Conservation (phyloP, 2,888 invertebrate genomes). For the Altica lythri region DNA sequence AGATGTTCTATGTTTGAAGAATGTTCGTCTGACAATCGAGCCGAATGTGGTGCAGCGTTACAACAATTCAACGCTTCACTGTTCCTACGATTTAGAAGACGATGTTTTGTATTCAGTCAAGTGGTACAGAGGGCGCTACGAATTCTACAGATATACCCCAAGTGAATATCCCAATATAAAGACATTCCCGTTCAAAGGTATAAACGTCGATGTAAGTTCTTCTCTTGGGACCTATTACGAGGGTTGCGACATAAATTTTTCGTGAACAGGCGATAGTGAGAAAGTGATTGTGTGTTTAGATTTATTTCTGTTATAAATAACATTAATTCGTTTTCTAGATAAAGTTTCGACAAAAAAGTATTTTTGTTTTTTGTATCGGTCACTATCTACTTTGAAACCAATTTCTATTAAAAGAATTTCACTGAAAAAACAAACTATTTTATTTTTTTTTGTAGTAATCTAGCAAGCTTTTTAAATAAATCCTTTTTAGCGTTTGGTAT, state of each 20-base stretch:
- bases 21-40: conserved; percentile 72
- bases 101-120: conserved; percentile 78
- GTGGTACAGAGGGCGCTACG: conserved; percentile 83
- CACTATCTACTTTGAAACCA: not conserved
- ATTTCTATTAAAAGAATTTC: no score
- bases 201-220: conserved; percentile 78
- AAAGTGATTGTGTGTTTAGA: not conserved
- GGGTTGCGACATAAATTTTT: not conserved
- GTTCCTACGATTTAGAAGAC: conserved; percentile 79
- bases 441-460: no score
- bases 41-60: conserved; percentile 73
- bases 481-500: no score
- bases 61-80: conserved; percentile 71
- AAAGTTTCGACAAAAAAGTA: not conserved
- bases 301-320: not conserved
- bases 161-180: conserved; percentile 70
- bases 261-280: not conserved
- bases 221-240: not conserved
- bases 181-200: conserved; percentile 74
- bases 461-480: no score
- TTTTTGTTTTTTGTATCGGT: not conserved
- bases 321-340: not conserved
- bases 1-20: conserved; percentile 70
- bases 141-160: conserved; percentile 84
- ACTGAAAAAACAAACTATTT: no score